A percentile compares a stretch with the other conserved stretches of the same genome.
phyloP scores from a whole-genome alignment of 2,113 vertebrate species.

The Engystomops pustulosus region DNA sequence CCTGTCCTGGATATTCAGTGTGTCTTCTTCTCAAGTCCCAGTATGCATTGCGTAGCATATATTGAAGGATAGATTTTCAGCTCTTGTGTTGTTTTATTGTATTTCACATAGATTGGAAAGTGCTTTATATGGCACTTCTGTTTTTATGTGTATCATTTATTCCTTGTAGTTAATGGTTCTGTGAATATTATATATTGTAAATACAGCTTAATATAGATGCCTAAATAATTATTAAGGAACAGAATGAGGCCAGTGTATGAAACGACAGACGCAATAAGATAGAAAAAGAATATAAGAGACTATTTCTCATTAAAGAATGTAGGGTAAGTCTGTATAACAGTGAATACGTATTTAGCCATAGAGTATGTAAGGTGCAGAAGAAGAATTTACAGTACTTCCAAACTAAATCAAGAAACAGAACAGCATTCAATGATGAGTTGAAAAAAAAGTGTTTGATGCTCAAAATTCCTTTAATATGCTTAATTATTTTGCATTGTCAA shows the following conservation, averaged over 20 bases:
- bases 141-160: constrained; percentile 41
- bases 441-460: not conserved
- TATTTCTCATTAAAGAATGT: not conserved
- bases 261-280: constrained; percentile 42
- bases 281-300: not conserved
- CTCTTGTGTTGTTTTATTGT: not conserved
- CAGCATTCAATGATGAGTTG: no score
- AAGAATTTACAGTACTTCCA: no score
- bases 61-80: not conserved
- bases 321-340: not conserved
- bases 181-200: constrained; percentile 58
- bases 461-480: not conserved
- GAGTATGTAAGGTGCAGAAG: not conserved
- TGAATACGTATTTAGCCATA: not conserved
- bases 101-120: constrained; percentile 57
- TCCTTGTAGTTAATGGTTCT: constrained; percentile 38
- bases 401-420: no score
- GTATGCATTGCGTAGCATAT: constrained; percentile 55
- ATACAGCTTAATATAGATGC: constrained; percentile 48
- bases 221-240: constrained; percentile 38
- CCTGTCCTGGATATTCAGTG: constrained; percentile 33
- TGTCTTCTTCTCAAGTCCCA: constrained; percentile 50
- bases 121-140: constrained; percentile 44
- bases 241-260: constrained; percentile 13
- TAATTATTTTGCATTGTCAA: not conserved